phyloP scores from a whole-genome alignment of 2,797 vertebrate genomes.

The Simalia tracyae region DNA sequence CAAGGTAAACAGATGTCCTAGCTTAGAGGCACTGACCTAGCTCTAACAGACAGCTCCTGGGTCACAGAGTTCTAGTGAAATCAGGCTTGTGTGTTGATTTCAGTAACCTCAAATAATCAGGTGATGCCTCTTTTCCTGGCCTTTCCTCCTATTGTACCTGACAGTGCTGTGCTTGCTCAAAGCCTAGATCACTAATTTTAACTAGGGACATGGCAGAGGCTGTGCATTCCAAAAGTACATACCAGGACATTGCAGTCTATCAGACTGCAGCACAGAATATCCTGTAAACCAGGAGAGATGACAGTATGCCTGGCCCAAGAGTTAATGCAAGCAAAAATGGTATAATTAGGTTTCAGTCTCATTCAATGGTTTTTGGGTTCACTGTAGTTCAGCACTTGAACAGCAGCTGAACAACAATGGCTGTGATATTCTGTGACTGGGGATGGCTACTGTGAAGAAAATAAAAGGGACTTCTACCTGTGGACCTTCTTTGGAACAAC shows the following conservation, averaged over 20 bases:
- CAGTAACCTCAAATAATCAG: background rate
- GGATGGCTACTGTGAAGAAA: background rate
- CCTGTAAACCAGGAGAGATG: background rate
- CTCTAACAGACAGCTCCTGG: background rate
- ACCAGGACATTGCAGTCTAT: background rate
- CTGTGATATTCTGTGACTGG: background rate
- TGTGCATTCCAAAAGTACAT: background rate
- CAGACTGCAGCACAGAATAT: background rate
- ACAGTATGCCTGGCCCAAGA: background rate
- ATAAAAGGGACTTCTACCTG: background rate
- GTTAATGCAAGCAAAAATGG: background rate
- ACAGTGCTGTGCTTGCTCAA: background rate
- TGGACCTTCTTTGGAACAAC: background rate
- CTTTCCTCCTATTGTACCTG: background rate
- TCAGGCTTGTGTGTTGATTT: background rate
- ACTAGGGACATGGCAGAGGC: background rate
- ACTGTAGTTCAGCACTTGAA: background rate
- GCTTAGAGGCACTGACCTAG: background rate
- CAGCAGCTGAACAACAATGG: background rate
- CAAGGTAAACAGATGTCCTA: constrained; percentile 20
- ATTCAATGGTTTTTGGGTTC: background rate
- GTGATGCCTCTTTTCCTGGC: background rate
- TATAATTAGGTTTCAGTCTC: background rate
- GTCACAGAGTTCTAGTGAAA: constrained; percentile 6
- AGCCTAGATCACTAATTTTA: background rate